Base-by-base conservation (phyloP, 2,888 invertebrate species). In the Dryadula phaetusa region DNA sequence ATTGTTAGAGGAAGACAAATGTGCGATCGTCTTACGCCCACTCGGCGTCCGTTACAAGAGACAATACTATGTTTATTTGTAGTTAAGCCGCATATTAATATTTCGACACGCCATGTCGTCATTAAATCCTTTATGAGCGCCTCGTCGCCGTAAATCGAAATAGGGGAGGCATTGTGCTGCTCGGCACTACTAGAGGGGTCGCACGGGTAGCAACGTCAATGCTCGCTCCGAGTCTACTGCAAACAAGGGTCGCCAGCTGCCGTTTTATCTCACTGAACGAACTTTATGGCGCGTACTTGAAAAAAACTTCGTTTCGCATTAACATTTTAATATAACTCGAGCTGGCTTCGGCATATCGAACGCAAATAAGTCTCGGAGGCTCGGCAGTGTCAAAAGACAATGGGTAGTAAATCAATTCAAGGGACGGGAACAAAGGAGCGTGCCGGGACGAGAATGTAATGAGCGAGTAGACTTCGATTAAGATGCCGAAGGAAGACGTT, bases 1-100 rank as follows among this genome's bases (percentile, higher is more conserved):
- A 88, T 89, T 89, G 89, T 90, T 89, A 87, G 83, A 79, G 72
- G 80, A 81, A 87, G 89, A 90, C 88, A 89, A 90, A 90, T 86
- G 87, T 81, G 81, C 79, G 82, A 83, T 83, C 81, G 79, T 80
- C 81, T 79, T 79, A 80, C 89, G 82, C 88, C 90, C 85, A 87
- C 88, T 62, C 66, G 71, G 52, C 72, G 75, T 72, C 75, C 74
- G 73, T 75, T 75, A 76, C 76, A 71, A 72, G 72, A 80, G 80
- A 85, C 78, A 82, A 80, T 82, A 78, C 80, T 77, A 75, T 76
- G 78, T 79, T 80, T 81, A 82, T 81, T 82, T 73, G 72, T 75
- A 81, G 82, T 83, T 83, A 82, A 79, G 77, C 84, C 81, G 80
- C 84, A 83, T 85, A 86, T 87, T 86, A 86, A 86, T 88, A 86